Evolutionary conservation across 2,888 invertebrate species (phyloP), one percentile per base, ranked within the genome.

Genomic region (Lacanobia wlatinum): DNA sequence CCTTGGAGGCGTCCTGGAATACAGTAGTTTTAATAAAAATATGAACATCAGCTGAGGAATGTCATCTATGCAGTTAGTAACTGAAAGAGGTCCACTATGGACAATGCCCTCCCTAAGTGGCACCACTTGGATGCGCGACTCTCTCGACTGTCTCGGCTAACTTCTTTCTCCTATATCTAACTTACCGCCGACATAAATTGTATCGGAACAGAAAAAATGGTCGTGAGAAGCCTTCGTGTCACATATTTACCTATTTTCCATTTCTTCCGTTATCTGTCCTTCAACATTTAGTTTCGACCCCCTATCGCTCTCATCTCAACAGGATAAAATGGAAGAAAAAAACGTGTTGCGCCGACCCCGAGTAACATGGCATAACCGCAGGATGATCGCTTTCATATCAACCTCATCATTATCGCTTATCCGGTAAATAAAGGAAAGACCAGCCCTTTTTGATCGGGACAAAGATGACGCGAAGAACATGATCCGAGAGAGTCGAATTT

Each of bases 1-100:
- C 95, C 81, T 96, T 96, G 16, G 92, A 87, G 2, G 93, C 90
- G 83, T 96, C 95, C 96, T 96, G 93, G 55, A 93, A 92, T 60
- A 66, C 56, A 52, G 76, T n/a, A 69, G 50, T 74, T 52, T 48
- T 66, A 43, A 69, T 78, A 55, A 70, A 66, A 59, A 59, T 14
- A 12, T 34, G 59, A 60, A 38, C 40, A 16, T 8, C 18, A 43
- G 43, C 34, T 53, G 38, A 23, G 21, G 3, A 43, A 23, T 38
- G 0, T 7, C 10, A 9, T 59, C 6, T 56, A n/a, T 23, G 2
- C n/a, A 18, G 10, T 21, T 10, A 21, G 21, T 4, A 2, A 10
- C 9, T 40, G 23, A 34, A 46, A 4, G 12, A 60, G 10, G 21
- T 60, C 8, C 14, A 23, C 10, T 3, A 21, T 12, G 43, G 18